phyloP scores from a whole-genome alignment of 2,113 vertebrate species.

The Dipodomys spectabilis region DNA sequence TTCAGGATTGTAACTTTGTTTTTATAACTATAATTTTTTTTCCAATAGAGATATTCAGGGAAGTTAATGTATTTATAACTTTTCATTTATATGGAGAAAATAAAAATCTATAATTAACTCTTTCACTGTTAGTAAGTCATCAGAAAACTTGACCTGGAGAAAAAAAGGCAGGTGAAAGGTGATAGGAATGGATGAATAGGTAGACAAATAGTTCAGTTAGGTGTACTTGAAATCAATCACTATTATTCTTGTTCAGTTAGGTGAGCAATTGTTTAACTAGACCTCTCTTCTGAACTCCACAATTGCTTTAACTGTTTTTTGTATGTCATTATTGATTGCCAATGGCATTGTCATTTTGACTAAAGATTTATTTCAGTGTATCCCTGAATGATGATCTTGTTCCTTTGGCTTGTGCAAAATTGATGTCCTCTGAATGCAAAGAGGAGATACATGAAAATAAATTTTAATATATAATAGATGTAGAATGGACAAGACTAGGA shows the following conservation, averaged over 20 bases:
- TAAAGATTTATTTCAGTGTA: constrained; percentile 70
- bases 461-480: neutral
- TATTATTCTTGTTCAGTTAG: constrained; percentile 69
- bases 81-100: neutral
- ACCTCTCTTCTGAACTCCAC: constrained; percentile 63
- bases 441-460: neutral
- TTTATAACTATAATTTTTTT: neutral
- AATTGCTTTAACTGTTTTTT: constrained; percentile 70
- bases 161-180: constrained; percentile 12
- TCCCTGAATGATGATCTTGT: constrained; percentile 62
- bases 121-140: constrained; percentile 34
- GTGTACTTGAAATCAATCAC: constrained; percentile 74
- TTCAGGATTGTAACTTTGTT: neutral
- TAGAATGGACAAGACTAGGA: neutral
- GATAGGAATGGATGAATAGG: neutral
- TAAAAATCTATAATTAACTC: constrained; percentile 20
- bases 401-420: constrained; percentile 22
- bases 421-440: neutral
- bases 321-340: constrained; percentile 76
- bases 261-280: constrained; percentile 72
- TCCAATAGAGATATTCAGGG: neutral
- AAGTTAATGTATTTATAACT: neutral
- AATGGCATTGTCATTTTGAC: constrained; percentile 76
- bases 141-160: constrained; percentile 16
- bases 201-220: constrained; percentile 57